phyloP scores from a whole-genome alignment of 2,797 vertebrate species.

The Coregonus ussuriensis region DNA sequence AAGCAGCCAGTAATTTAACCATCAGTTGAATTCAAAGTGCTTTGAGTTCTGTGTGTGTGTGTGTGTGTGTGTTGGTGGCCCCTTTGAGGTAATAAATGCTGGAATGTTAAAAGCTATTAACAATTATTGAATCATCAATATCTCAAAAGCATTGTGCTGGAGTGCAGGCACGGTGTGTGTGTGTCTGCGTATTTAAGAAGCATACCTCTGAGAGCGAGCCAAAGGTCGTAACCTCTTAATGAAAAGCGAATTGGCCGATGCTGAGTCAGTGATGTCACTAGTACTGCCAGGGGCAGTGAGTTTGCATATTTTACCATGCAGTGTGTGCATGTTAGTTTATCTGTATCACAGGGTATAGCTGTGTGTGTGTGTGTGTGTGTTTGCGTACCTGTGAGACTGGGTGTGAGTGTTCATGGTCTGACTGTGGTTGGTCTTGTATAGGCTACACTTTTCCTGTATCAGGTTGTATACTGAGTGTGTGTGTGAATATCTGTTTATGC shows the following conservation, averaged over 20 bases:
- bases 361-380: not conserved
- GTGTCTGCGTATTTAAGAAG: not conserved
- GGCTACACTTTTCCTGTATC: not conserved
- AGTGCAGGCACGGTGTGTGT: no score
- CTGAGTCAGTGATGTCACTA: not conserved
- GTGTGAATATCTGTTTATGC: not conserved
- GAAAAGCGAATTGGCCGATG: not conserved
- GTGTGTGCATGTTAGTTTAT: not conserved
- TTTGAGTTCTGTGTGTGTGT: conserved; percentile 1
- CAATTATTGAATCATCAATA: no score
- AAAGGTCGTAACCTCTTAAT: not conserved
- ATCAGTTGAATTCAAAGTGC: not conserved
- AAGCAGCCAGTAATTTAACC: no score
- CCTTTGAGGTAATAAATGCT: no score
- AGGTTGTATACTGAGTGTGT: not conserved
- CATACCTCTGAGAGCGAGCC: not conserved
- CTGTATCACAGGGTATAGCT: not conserved
- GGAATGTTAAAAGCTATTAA: no score
- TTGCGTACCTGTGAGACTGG: conserved; percentile 11
- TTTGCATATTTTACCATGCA: not conserved
- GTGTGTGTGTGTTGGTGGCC: conserved; percentile 13
- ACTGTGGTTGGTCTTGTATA: not conserved
- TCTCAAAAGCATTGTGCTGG: no score
- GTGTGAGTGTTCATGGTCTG: not conserved
- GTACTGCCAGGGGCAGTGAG: not conserved